Evolutionary conservation across 2,797 vertebrate genomes (phyloP).

Genomic region (Gobio occitaniae): DNA sequence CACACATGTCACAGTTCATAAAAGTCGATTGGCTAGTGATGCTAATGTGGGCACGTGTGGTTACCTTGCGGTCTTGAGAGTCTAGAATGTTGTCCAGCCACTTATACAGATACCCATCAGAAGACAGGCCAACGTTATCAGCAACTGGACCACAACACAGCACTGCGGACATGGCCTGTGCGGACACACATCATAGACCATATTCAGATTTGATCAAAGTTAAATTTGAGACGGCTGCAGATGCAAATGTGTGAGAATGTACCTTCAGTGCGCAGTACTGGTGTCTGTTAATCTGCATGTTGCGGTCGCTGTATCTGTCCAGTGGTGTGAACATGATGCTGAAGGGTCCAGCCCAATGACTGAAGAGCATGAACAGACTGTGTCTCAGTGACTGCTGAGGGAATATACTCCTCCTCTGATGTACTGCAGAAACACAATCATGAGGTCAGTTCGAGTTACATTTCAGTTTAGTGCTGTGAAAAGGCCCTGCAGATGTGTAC

Average conservation of each 20-base stretch:
- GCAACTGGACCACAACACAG: constrained; percentile 98
- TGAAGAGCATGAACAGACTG: constrained; percentile 99
- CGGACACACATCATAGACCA: neutral
- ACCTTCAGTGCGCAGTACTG: constrained; percentile 99
- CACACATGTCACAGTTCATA: neutral
- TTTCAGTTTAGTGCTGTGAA: neutral
- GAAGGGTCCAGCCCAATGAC: constrained; percentile 99
- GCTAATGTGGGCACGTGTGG: neutral
- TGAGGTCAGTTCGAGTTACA: neutral
- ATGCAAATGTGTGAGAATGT: constrained; percentile 51
- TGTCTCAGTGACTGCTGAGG: constrained; percentile 98
- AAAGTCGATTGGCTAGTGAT: neutral
- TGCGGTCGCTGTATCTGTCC: constrained; percentile 98
- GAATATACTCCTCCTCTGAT: constrained; percentile 97
- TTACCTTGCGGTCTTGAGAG: constrained; percentile 97
- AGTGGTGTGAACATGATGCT: constrained; percentile 99
- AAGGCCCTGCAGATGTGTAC: constrained; percentile 71
- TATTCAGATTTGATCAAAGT: neutral
- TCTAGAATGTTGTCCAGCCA: constrained; percentile 99
- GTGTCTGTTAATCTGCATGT: constrained; percentile 98
- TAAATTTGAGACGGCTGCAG: neutral
- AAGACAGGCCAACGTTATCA: constrained; percentile 97
- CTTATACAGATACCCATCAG: constrained; percentile 99
- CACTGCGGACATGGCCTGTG: constrained; percentile 97
- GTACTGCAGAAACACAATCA: constrained; percentile 78